phyloP scores from a whole-genome alignment of 2,113 vertebrate species.

The Anarhynchus alexandrinus region DNA sequence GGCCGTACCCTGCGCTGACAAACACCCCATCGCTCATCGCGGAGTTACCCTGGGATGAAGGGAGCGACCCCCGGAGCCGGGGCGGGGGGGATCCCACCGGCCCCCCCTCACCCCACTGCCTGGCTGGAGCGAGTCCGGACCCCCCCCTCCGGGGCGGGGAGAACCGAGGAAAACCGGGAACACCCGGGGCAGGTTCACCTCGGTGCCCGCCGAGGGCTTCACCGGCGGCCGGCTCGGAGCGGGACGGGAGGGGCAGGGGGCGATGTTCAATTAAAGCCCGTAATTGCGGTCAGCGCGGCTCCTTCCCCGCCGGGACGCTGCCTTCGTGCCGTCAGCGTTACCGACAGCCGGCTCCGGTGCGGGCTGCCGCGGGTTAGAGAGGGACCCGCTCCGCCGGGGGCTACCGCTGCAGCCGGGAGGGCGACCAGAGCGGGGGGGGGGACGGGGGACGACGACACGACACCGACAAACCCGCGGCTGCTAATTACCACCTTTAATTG shows the following conservation, averaged over 20 bases:
- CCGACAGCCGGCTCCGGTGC: not conserved
- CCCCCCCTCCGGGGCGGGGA: fast-evolving
- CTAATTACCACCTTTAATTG: not conserved
- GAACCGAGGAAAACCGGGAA: not conserved
- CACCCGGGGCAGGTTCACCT: too few species aligned
- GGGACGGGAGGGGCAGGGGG: too few species aligned
- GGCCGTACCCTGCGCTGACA: not conserved
- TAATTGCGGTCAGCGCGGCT: fast-evolving
- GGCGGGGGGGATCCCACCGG: too few species aligned
- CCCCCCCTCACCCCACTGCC: too few species aligned
- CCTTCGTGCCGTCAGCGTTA: too few species aligned
- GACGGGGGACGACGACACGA: too few species aligned
- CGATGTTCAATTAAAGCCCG: fast-evolving
- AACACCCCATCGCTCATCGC: not conserved
- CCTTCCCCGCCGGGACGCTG: not conserved
- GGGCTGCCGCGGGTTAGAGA: too few species aligned
- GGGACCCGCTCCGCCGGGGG: not conserved
- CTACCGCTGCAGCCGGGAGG: too few species aligned
- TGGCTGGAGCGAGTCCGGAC: not conserved
- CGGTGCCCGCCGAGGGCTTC: not conserved
- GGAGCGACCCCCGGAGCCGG: not conserved
- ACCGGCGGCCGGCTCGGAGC: not conserved
- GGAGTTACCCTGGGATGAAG: not conserved
- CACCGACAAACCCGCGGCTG: too few species aligned
- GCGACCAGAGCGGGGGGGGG: too few species aligned